A percentile compares a stretch with the other conserved stretches of the same genome.
Evolutionary conservation across 2,888 invertebrate species (phyloP).

Genomic region (Glaucopsyche alexis): DNA sequence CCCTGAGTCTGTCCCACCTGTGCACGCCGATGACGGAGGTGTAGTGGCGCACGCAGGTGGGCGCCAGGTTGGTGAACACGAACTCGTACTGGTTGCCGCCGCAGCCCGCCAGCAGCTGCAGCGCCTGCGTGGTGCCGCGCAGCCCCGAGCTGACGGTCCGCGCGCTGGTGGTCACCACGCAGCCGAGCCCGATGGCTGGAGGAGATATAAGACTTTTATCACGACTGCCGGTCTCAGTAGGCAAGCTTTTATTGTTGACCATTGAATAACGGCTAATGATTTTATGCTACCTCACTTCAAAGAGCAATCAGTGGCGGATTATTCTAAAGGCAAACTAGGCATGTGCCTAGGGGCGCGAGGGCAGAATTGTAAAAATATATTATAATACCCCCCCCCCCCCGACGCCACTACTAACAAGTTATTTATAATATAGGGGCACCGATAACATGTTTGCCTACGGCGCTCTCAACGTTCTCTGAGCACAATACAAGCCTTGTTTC

Average conservation of each 20-base stretch:
- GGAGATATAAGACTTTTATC: constrained; percentile 38
- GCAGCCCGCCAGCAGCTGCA: constrained; percentile 91
- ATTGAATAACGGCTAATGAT: too few relatives aligned
- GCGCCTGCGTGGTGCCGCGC: constrained; percentile 89
- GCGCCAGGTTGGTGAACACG: constrained; percentile 95
- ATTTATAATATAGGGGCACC: too few relatives aligned
- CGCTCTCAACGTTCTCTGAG: too few relatives aligned
- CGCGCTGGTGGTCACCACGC: constrained; percentile 89
- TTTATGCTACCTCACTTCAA: too few relatives aligned
- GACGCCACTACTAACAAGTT: too few relatives aligned
- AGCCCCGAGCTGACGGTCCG: constrained; percentile 92
- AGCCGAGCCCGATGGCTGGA: constrained; percentile 94
- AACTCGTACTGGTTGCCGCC: constrained; percentile 95
- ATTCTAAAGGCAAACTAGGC: too few relatives aligned
- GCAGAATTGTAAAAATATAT: too few relatives aligned
- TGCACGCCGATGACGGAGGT: constrained; percentile 95
- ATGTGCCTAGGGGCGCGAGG: too few relatives aligned
- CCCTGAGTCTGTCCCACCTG: constrained; percentile 83
- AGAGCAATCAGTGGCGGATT: too few relatives aligned
- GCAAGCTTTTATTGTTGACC: neutral
- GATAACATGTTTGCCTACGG: too few relatives aligned
- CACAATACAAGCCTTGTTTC: too few relatives aligned
- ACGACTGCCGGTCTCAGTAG: neutral
- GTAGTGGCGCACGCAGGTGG: constrained; percentile 91
- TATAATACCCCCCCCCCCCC: too few relatives aligned